These are phyloP conservation scores for Blastobasis adustella DNA, from an alignment of 2,888 invertebrate genomes.

Conservation along the genomic window DNA sequence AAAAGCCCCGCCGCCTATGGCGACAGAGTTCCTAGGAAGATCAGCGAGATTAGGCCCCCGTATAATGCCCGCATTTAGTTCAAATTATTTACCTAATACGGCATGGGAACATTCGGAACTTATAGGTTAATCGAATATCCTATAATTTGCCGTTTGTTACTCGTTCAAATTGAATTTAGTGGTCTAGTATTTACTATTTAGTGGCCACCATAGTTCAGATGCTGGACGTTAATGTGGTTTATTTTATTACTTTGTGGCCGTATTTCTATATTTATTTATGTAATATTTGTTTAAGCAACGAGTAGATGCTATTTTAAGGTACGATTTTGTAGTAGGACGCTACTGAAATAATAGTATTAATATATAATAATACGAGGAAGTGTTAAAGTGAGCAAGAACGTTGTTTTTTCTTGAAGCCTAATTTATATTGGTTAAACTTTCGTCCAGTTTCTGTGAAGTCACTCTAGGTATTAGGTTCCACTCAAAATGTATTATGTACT, in stretches of 20 bases:
- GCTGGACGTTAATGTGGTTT: constrained; percentile 19
- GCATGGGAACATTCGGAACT: constrained; percentile 31
- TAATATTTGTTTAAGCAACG: no score
- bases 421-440: no score
- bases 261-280: background rate
- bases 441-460: no score
- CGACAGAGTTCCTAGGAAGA: constrained; percentile 55
- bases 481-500: no score
- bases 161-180: constrained; percentile 42
- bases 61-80: constrained; percentile 32
- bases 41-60: constrained; percentile 43
- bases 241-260: constrained; percentile 13
- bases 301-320: no score
- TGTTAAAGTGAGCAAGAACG: no score
- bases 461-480: no score
- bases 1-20: constrained; percentile 46
- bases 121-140: constrained; percentile 35
- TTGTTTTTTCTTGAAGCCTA: no score
- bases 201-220: constrained; percentile 22
- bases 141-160: constrained; percentile 53
- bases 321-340: no score
- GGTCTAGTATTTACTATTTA: constrained; percentile 26
- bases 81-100: constrained; percentile 44
- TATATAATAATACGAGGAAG: no score
- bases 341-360: no score